These are phyloP conservation scores for Acheta domesticus DNA, from an alignment of 2,888 invertebrate genomes.

Conservation along the genomic window DNA sequence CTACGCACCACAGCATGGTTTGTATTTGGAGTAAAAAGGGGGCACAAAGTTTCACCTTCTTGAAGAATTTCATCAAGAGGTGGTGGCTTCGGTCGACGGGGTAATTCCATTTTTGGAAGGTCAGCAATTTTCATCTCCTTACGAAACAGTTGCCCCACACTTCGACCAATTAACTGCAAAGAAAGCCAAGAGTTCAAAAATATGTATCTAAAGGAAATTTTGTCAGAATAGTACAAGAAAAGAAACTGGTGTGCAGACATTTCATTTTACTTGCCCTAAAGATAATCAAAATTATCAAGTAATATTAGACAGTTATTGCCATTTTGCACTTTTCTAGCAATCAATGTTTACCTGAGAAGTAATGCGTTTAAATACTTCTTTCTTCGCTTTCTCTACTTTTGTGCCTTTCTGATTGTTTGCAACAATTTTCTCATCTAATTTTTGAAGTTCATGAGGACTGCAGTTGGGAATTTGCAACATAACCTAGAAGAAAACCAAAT, in stretches of 20 bases:
- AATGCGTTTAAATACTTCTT: constrained; percentile 86
- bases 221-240: too few relatives aligned
- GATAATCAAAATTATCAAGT: too few relatives aligned
- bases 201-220: too few relatives aligned
- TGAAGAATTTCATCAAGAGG: not conserved
- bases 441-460: constrained; percentile 73
- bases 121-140: constrained; percentile 83
- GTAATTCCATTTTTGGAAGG: constrained; percentile 66
- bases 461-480: constrained; percentile 80
- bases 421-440: constrained; percentile 79
- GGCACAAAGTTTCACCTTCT: constrained; percentile 18
- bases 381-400: constrained; percentile 84
- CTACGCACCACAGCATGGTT: not conserved
- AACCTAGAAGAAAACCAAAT: constrained; percentile 45
- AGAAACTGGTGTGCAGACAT: too few relatives aligned
- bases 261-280: too few relatives aligned
- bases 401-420: constrained; percentile 48
- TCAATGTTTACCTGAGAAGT: constrained; percentile 65
- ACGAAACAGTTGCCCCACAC: constrained; percentile 82
- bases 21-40: not conserved
- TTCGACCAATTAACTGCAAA: constrained; percentile 72
- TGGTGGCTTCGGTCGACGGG: constrained; percentile 35
- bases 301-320: too few relatives aligned
- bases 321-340: not conserved
- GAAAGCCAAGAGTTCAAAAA: not conserved